Conservation (phyloP, 2,113 vertebrate genomes). For the Festucalex cinctus region DNA sequence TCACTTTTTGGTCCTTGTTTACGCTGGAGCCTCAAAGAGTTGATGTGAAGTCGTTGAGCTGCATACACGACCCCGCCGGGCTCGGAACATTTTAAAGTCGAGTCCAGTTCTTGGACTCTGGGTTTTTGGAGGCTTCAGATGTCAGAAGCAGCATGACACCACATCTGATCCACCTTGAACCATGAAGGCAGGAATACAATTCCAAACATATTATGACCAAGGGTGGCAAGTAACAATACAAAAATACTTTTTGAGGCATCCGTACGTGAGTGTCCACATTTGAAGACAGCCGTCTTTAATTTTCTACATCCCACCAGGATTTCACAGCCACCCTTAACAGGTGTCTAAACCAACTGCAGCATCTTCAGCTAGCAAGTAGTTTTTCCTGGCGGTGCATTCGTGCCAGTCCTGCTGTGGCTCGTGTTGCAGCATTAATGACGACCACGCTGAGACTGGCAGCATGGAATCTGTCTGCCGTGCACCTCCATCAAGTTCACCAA, state of each 20-base stretch:
- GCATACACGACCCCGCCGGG: neutral
- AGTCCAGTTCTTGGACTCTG: conserved; percentile 21
- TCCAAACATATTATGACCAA: neutral
- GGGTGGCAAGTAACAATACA: neutral
- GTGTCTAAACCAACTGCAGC: neutral
- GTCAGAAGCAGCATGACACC: neutral
- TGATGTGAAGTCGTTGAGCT: neutral
- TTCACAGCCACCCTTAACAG: neutral
- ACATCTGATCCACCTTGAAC: neutral
- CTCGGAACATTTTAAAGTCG: conserved; percentile 5
- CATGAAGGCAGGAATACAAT: neutral
- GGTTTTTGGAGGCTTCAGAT: conserved; percentile 3
- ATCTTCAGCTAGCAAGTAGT: neutral
- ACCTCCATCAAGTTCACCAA: no score
- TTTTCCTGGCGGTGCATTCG: neutral
- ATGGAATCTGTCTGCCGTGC: no score
- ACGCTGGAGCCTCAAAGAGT: neutral
- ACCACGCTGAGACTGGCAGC: neutral
- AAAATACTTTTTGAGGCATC: neutral
- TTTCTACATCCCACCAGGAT: neutral
- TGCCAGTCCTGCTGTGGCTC: neutral
- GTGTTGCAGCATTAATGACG: neutral
- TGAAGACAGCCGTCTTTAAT: no score
- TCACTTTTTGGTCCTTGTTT: neutral
- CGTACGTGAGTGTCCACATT: neutral